Evolutionary conservation across 1,140 invertebrate species (phyloP), one percentile per base, ranked within the genome.

Genomic region (Epicauta chinensis): DNA sequence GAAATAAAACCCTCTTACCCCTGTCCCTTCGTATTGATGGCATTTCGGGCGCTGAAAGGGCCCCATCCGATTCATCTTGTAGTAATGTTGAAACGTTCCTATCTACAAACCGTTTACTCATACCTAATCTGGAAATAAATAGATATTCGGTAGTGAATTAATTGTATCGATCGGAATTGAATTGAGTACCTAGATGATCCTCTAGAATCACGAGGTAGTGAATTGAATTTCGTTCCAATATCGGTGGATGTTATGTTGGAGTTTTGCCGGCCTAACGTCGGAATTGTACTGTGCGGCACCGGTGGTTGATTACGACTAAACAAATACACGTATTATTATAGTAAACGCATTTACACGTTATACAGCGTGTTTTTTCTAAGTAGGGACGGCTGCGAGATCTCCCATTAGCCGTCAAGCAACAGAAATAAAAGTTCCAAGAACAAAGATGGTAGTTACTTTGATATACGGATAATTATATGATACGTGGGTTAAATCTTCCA

Each of bases 11-110:
- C 23, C 7, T 23, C 55, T 61, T 62, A 72, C 72, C 70, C 62
- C 71, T 64, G 60, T 84, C 81, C 39, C 83, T 77, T 55, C 82
- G 74, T 50, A 79, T 77, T 44, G 81, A 79, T 60, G 84, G 82
- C 68, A 86, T 79, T 74, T 91, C 88, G 3, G 88, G 87, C 30
- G 87, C 88, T 34, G 87, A 89, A 16, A 89, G 74, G 39, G 86
- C 84, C 30, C 88, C 87, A 70, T 91, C 87, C 56, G 82, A 84
- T 61, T 91, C 87, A 63, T 89, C 86, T 68, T 87, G 81, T 45
- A 81, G 67, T 52, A 76, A 71, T 7, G 0, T 23, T 17, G 75
- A 76, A 40, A 77, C 71, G 37, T 73, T 74, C 38, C 76, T 73
- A 48, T 70, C 67, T 34, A 67, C 72, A 47, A 72, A 73, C 61